phyloP scores from a whole-genome alignment of 1,140 invertebrate species.

The Drosophila athabasca region DNA sequence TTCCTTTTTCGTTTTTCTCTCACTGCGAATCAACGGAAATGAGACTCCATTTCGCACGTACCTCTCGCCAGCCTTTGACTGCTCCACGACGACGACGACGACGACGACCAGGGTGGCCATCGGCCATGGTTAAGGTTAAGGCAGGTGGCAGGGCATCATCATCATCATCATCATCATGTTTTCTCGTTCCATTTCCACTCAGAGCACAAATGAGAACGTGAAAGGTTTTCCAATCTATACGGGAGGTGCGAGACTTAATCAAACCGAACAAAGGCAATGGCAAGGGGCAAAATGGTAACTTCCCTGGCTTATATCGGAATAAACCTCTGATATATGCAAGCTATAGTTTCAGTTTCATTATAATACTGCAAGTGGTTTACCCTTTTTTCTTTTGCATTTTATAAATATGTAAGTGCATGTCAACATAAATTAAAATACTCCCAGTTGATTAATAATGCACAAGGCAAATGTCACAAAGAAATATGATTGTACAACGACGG shows the following conservation, averaged over 20 bases:
- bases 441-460: slow-evolving; percentile 77
- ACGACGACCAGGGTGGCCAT: no score
- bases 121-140: no score
- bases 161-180: slow-evolving; percentile 1
- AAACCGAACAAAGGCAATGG: no score
- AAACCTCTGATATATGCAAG: no score
- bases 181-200: no score
- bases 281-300: no score
- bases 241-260: no score
- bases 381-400: slow-evolving; percentile 45
- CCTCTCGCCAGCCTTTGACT: slow-evolving; percentile 14
- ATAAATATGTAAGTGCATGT: slow-evolving; percentile 69
- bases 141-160: no score
- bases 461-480: slow-evolving; percentile 75
- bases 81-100: not conserved
- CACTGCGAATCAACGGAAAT: slow-evolving; percentile 31
- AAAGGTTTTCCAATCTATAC: slow-evolving; percentile 13
- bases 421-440: slow-evolving; percentile 79
- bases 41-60: slow-evolving; percentile 52
- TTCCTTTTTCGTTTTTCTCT: slow-evolving; percentile 11
- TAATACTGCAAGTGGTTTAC: slow-evolving; percentile 43
- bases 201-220: slow-evolving; percentile 16
- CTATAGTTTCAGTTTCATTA: slow-evolving; percentile 11
- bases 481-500: slow-evolving; percentile 43
- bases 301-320: no score